A percentile compares a stretch with the other conserved stretches of the same genome.
Evolutionary conservation across 2,888 invertebrate genomes (phyloP).

Genomic region (Drosophila algonquin): DNA sequence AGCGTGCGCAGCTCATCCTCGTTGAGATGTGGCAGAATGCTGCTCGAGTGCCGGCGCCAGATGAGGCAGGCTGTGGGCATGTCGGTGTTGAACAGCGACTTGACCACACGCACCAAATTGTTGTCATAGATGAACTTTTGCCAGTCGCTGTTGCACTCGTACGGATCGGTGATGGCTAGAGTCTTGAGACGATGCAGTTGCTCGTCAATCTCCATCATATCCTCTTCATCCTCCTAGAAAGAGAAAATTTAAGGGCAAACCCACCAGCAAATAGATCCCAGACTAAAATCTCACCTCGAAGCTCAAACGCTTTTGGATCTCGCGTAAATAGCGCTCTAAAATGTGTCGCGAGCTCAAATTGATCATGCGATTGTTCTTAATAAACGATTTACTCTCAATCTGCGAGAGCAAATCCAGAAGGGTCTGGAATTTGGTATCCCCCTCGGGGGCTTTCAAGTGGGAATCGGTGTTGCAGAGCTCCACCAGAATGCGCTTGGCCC

Average conservation of each 20-base stretch:
- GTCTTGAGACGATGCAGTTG: constrained; percentile 82
- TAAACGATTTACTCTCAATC: constrained; percentile 80
- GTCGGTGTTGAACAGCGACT: constrained; percentile 79
- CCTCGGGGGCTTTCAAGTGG: constrained; percentile 51
- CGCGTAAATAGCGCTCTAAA: constrained; percentile 75
- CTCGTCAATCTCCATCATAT: constrained; percentile 82
- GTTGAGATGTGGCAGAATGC: constrained; percentile 77
- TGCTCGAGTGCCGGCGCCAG: constrained; percentile 82
- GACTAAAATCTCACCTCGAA: constrained; percentile 66
- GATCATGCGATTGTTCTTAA: constrained; percentile 77
- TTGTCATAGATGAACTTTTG: constrained; percentile 82
- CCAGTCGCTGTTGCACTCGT: constrained; percentile 83
- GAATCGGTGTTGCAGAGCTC: constrained; percentile 70
- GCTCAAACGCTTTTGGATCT: constrained; percentile 78
- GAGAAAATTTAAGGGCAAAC: background rate
- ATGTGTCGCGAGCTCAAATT: constrained; percentile 79
- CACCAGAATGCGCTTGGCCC: constrained; percentile 76
- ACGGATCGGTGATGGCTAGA: constrained; percentile 82
- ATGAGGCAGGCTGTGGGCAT: constrained; percentile 82
- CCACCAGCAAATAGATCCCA: too few relatives aligned
- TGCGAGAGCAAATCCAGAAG: constrained; percentile 71
- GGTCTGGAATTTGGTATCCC: constrained; percentile 70
- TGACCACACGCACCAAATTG: constrained; percentile 79
- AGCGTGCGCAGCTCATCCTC: constrained; percentile 76
- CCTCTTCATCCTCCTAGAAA: constrained; percentile 71